Evolutionary conservation across 2,797 vertebrate genomes (phyloP), one percentile per base, ranked within the genome.

Genomic region (Argentina silus): DNA sequence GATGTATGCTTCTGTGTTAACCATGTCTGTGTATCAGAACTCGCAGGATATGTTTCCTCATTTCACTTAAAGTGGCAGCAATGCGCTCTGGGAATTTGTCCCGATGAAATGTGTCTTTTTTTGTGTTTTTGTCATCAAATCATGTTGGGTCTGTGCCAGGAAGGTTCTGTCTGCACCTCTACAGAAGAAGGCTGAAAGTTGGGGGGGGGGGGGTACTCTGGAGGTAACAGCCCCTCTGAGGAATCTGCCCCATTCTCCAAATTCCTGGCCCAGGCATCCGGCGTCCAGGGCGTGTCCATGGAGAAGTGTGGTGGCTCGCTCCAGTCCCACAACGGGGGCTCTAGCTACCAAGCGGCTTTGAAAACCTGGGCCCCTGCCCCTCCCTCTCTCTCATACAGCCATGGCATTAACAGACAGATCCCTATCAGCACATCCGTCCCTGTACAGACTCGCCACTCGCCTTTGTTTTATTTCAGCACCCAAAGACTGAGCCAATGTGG

Each of bases 391-490:
- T 67, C 7, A n/a, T 86, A 82, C 81, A 89, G 87, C 84, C 82
- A 75, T 79, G 8, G 80, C 85, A 84, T 79, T 80, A 85, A 81
- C 84, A 87, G 88, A 81, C 84, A 87, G 88, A 92, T 91, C 86
- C 79, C 91, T 90, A 92, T 92, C 91, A 83, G 78, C 67, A 70
- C 73, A 76, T 72, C 76, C 81, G 82, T 88, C 90, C 83, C 79
- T 86, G 84, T 82, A 73, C 67, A 0, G 86, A 75, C 87, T 88
- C 83, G 79, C 70, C 66, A 60, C 73, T 78, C 19, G 77, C 80
- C 82, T 86, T 90, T 91, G 84, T 90, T 90, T 89, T 84, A 86
- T 86, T 88, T 86, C 79, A 86, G 78, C 70, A 47, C 88, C 75
- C 87, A 83, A 87, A 76, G 44, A 15, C 78, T 72, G 78, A 90